Evolutionary conservation across 2,797 vertebrate genomes (phyloP).

Genomic region (Paedocypris micromegethes): DNA sequence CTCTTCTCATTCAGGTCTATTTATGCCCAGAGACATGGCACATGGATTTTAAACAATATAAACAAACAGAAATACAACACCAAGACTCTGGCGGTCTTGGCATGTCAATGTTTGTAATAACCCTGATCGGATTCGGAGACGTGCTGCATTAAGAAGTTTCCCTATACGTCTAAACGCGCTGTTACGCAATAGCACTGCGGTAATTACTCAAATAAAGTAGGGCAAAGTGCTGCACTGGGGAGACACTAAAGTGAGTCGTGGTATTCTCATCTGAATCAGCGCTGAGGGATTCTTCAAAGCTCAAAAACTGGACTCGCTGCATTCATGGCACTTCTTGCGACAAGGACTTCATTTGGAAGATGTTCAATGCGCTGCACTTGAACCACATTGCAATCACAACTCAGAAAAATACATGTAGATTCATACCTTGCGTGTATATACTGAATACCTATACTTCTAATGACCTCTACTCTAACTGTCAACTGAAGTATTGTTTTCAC

Average conservation of each 20-base stretch:
- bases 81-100: not conserved
- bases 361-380: no score
- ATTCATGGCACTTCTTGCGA: no score
- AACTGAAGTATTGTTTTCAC: no score
- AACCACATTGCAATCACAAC: no score
- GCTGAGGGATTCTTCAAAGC: no score
- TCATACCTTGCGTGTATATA: no score
- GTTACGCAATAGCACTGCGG: conserved; percentile 9
- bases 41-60: not conserved
- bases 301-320: no score
- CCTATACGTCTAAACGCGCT: not conserved
- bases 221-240: not conserved
- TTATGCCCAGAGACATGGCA: conserved; percentile 8
- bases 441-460: no score
- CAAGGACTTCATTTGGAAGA: no score
- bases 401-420: no score
- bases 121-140: not conserved
- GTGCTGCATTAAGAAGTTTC: not conserved
- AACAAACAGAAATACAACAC: not conserved
- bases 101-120: not conserved
- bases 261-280: no score
- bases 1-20: not conserved
- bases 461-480: no score
- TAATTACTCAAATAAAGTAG: conserved; percentile 1
- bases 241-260: not conserved